Evolutionary conservation across 2,797 vertebrate genomes (phyloP), one percentile per base, ranked within the genome.

Genomic region (Myotis findleyi): DNA sequence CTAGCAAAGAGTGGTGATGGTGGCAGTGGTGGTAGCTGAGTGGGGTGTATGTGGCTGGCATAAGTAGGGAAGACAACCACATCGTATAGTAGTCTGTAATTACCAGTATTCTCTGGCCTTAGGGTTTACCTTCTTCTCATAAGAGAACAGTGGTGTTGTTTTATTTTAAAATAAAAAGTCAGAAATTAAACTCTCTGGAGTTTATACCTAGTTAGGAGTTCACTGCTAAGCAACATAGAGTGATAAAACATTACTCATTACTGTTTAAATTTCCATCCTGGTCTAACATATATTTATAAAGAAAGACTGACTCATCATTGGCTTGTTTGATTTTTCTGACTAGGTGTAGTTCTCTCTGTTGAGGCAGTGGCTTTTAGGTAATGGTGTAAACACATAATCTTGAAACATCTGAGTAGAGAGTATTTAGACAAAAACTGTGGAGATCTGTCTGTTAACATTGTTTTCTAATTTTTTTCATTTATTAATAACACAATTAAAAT

Each of bases 61-160:
- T 91, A 83, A 89, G 7, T 36, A 79, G 95, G 62, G 95, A 96
- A 91, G 66, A 95, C 87, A 96, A 93, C 27, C 64, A 55, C 27
- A 84, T 30, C 36, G 86, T 89, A 20, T 88, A 47, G 57, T 92
- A 81, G 87, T 53, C 82, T 94, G 59, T 93, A 75, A 84, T 86
- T 62, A 83, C 69, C 36, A 5, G 97, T 87, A 82, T 94, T 96
- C 88, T 68, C 92, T 72, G 30, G 25, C 68, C 44, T 95, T 94
- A 87, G n/a, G 91, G 86, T 83, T 96, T 92, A 68, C 49, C 72
- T 97, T 97, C 92, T 93, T 93, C 36, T 91, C 27, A 30, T 71
- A 18, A 89, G 68, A 84, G 68, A 89, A 55, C 5, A 64, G 66
- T 7, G 89, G 68, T 64, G n/a, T 57, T 68, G 49, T 11, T 41